Conservation (phyloP, 2,113 vertebrate species). For the Melanostigma gelatinosum region DNA sequence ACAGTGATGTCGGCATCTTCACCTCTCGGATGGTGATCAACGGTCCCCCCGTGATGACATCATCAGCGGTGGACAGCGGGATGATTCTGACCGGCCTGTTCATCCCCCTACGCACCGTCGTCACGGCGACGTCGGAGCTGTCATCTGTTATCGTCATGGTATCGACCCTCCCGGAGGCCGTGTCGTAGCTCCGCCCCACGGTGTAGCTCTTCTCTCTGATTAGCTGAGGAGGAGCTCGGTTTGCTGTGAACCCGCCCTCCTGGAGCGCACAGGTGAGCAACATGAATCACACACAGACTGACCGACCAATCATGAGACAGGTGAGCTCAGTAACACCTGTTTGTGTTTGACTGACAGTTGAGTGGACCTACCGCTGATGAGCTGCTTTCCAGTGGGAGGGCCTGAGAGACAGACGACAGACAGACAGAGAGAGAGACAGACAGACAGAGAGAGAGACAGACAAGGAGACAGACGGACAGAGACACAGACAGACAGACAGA, state of each 20-base stretch:
- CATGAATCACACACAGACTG: constrained; percentile 39
- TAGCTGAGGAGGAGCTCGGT: constrained; percentile 53
- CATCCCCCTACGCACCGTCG: neutral
- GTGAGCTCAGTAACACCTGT: neutral
- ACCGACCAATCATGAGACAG: constrained; percentile 14
- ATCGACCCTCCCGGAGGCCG: constrained; percentile 86
- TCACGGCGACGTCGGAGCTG: constrained; percentile 74
- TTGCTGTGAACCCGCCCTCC: constrained; percentile 53
- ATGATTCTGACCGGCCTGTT: constrained; percentile 67
- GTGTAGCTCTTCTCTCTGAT: constrained; percentile 85
- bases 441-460: too few relatives aligned
- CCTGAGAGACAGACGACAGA: neutral
- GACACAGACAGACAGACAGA: too few relatives aligned
- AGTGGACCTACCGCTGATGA: neutral
- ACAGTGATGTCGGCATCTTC: constrained; percentile 73
- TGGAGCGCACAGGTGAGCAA: constrained; percentile 53
- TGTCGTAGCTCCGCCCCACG: constrained; percentile 89
- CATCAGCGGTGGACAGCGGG: constrained; percentile 73
- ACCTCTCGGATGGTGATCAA: constrained; percentile 85
- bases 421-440: neutral
- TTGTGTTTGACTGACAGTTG: neutral
- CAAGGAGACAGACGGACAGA: too few relatives aligned
- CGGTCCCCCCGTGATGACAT: constrained; percentile 55
- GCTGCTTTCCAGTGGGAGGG: neutral
- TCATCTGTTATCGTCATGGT: constrained; percentile 84